Percentiles rank a stretch among this genome's conserved stretches.
These are phyloP conservation scores for Thelaira solivaga DNA, from an alignment of 2,888 invertebrate genomes.

Conservation along the genomic window DNA sequence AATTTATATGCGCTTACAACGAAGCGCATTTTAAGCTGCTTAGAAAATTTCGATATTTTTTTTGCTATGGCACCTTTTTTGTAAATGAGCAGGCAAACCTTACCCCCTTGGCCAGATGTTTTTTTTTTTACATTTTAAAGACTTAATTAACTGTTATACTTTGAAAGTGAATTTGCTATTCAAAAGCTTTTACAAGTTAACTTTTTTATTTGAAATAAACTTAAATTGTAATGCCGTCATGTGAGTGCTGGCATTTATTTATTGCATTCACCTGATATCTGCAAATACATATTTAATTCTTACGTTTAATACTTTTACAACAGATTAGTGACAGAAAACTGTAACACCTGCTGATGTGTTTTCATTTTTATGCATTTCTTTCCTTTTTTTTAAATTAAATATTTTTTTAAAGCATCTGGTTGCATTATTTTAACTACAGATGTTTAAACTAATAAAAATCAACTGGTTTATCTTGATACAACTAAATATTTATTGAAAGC, in stretches of 20 bases:
- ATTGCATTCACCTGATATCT: neutral
- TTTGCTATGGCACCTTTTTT: too few relatives aligned
- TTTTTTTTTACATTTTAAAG: too few relatives aligned
- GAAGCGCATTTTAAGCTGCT: too few relatives aligned
- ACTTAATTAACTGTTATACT: too few relatives aligned
- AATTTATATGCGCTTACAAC: too few relatives aligned
- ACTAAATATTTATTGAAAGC: neutral
- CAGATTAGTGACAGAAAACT: conserved; percentile 24
- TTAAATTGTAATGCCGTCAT: neutral
- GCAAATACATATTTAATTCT: conserved; percentile 10
- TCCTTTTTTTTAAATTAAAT: neutral
- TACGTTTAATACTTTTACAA: neutral
- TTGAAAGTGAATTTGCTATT: too few relatives aligned
- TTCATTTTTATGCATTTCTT: neutral
- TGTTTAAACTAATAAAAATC: neutral
- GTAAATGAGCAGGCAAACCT: too few relatives aligned
- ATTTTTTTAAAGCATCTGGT: conserved; percentile 15
- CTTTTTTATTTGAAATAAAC: neutral
- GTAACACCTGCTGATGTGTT: conserved; percentile 45
- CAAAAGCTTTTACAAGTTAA: neutral
- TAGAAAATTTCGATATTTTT: too few relatives aligned
- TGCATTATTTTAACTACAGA: conserved; percentile 1
- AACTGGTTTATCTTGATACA: neutral
- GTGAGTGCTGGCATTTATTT: neutral
- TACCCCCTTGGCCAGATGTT: too few relatives aligned